Evolutionary conservation across 2,797 vertebrate genomes (phyloP).

Genomic region (Lates japonicus): DNA sequence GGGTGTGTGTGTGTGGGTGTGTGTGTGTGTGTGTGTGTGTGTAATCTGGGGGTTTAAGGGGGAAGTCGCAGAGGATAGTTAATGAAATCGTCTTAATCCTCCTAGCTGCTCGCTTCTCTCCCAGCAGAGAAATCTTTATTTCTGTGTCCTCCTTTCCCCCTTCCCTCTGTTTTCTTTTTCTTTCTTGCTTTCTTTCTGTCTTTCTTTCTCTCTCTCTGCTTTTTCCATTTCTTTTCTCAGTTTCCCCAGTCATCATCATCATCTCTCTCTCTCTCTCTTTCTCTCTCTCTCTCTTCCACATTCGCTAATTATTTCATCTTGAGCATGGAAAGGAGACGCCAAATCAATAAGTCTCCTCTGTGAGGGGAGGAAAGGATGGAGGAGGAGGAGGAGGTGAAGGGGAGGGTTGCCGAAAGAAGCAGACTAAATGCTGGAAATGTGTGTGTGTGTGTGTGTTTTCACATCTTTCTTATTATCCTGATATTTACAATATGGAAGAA

Average conservation of each 20-base stretch:
- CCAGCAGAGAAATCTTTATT: conserved; percentile 64
- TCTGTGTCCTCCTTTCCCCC: conserved; percentile 33
- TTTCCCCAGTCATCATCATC: background rate
- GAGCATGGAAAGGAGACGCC: conserved; percentile 73
- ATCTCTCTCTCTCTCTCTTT: background rate
- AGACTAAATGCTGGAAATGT: conserved; percentile 20
- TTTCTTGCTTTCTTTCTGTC: background rate
- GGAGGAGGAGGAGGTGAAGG: conserved; percentile 27
- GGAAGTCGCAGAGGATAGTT: conserved; percentile 78
- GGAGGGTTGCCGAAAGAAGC: conserved; percentile 36
- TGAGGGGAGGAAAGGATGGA: conserved; percentile 34
- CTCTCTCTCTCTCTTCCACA: conserved; percentile 46
- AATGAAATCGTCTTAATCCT: conserved; percentile 85
- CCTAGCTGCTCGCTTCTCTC: conserved; percentile 61
- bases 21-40: conserved; percentile 24
- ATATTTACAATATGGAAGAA: conserved; percentile 14
- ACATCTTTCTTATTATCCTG: conserved; percentile 6
- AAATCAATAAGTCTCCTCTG: conserved; percentile 81
- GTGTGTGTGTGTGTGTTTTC: background rate
- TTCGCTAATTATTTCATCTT: conserved; percentile 82
- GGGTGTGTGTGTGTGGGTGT: conserved; percentile 14
- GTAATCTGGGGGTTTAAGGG: conserved; percentile 77
- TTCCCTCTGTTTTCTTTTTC: background rate
- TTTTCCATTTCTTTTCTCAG: background rate
- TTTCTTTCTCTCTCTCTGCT: background rate